Evolutionary conservation across 2,888 invertebrate genomes (phyloP).

Genomic region (Watsonalla binaria): DNA sequence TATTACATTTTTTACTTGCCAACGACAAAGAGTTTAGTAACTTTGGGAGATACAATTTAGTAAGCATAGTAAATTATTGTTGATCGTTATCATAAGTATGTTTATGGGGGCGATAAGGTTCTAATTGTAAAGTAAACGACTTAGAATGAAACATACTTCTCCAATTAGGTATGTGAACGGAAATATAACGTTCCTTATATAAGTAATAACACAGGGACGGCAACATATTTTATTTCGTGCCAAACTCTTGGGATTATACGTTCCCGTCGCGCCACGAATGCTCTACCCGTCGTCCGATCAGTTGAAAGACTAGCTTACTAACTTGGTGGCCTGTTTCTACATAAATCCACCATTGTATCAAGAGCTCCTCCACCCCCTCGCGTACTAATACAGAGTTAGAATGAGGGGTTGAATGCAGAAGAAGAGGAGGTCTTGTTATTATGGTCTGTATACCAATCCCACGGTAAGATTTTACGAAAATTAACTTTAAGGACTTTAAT

Average conservation of each 20-base stretch:
- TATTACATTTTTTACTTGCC: no score
- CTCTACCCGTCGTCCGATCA: conserved; percentile 33
- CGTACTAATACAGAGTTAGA: conserved; percentile 13
- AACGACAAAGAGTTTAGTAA: no score
- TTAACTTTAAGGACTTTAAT: conserved; percentile 71
- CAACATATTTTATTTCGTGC: conserved; percentile 66
- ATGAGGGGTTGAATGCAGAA: conserved; percentile 14
- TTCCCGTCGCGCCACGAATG: conserved; percentile 37
- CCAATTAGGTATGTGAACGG: conserved; percentile 33
- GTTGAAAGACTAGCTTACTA: conserved; percentile 36
- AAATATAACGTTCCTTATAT: conserved; percentile 42
- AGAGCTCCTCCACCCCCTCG: conserved; percentile 32
- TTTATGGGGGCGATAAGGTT: background rate
- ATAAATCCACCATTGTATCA: conserved; percentile 31
- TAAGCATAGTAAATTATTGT: no score
- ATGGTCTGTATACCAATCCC: conserved; percentile 37
- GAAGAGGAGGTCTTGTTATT: conserved; percentile 22
- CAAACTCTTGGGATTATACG: conserved; percentile 53
- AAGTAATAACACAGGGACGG: conserved; percentile 33
- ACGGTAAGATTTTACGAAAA: conserved; percentile 74
- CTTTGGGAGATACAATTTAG: no score
- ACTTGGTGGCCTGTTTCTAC: conserved; percentile 34
- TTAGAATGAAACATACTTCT: conserved; percentile 4
- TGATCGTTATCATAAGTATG: no score
- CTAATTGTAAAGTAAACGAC: background rate